Conservation (phyloP, 2,888 invertebrate species). For the Nymphalis polychloros region DNA sequence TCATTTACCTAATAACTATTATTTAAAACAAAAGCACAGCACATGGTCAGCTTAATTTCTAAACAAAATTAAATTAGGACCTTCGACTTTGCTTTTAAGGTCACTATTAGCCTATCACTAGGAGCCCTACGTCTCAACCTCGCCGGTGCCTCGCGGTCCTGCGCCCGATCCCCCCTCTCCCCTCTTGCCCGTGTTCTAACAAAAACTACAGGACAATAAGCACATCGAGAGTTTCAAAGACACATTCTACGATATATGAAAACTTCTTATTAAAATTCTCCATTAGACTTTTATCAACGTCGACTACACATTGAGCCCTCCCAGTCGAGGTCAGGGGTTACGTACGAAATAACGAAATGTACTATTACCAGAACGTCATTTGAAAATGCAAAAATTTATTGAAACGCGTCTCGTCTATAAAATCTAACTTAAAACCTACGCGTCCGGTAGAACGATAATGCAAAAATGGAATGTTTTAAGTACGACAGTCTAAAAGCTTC, state of each 20-base stretch:
- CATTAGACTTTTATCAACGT: conserved; percentile 54
- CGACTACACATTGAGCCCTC: conserved; percentile 78
- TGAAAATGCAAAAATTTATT: conserved; percentile 42
- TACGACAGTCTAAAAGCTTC: conserved; percentile 77
- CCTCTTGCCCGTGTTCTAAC: conserved; percentile 56
- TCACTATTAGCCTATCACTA: conserved; percentile 71
- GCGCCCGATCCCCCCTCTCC: conserved; percentile 15
- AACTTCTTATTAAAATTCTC: conserved; percentile 60
- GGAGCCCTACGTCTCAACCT: conserved; percentile 70
- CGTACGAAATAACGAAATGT: conserved; percentile 33
- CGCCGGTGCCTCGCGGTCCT: conserved; percentile 46
- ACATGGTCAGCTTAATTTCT: conserved; percentile 78
- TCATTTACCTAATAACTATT: conserved; percentile 75
- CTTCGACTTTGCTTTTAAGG: conserved; percentile 66
- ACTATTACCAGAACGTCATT: conserved; percentile 37
- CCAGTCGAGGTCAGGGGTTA: conserved; percentile 66
- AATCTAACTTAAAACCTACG: conserved; percentile 62
- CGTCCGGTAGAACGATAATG: conserved; percentile 53
- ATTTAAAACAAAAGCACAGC: conserved; percentile 82
- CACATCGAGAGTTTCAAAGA: conserved; percentile 79
- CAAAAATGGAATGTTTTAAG: conserved; percentile 79
- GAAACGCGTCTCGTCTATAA: conserved; percentile 54
- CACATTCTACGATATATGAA: conserved; percentile 74
- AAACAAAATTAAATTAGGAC: conserved; percentile 73
- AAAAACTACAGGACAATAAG: conserved; percentile 74